Evolutionary conservation across 2,888 invertebrate genomes (phyloP).

Genomic region (Molorchus minor): DNA sequence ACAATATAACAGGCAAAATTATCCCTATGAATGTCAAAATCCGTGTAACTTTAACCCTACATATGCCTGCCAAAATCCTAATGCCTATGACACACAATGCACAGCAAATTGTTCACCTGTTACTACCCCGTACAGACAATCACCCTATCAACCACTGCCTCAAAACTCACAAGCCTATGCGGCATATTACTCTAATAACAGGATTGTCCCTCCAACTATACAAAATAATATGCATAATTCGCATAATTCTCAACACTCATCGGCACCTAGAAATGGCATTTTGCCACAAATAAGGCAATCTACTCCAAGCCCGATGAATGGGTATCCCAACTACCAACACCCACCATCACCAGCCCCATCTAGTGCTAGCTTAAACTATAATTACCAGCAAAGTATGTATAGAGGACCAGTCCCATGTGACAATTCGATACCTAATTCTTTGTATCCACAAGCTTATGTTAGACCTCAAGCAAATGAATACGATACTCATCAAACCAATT

Average conservation of each 20-base stretch:
- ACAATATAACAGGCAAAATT: slow-evolving; percentile 20
- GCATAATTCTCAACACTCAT: slow-evolving; percentile 32
- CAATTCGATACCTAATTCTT: slow-evolving; percentile 42
- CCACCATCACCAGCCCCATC: slow-evolving; percentile 57
- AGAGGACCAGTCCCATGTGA: slow-evolving; percentile 24
- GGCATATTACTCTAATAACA: slow-evolving; percentile 37
- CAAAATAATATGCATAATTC: slow-evolving; percentile 22
- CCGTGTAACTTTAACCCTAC: slow-evolving; percentile 21
- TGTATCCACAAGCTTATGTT: slow-evolving; percentile 39
- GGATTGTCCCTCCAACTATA: slow-evolving; percentile 25
- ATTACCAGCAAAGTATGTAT: slow-evolving; percentile 43
- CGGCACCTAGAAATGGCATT: slow-evolving; percentile 34
- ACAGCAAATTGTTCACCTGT: slow-evolving; percentile 21
- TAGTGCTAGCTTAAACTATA: slow-evolving; percentile 46
- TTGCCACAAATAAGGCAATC: slow-evolving; percentile 44
- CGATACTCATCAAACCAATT: slow-evolving; percentile 37
- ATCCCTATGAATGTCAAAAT: slow-evolving; percentile 16
- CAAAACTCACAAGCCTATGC: slow-evolving; percentile 45
- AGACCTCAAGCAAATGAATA: slow-evolving; percentile 29
- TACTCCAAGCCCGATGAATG: slow-evolving; percentile 45
- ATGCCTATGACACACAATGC: slow-evolving; percentile 29
- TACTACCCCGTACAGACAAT: slow-evolving; percentile 45
- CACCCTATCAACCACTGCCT: slow-evolving; percentile 55
- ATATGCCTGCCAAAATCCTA: slow-evolving; percentile 26
- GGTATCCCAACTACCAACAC: slow-evolving; percentile 52